phyloP scores from a whole-genome alignment of 1,140 invertebrate genomes.

The Planococcus citri region DNA sequence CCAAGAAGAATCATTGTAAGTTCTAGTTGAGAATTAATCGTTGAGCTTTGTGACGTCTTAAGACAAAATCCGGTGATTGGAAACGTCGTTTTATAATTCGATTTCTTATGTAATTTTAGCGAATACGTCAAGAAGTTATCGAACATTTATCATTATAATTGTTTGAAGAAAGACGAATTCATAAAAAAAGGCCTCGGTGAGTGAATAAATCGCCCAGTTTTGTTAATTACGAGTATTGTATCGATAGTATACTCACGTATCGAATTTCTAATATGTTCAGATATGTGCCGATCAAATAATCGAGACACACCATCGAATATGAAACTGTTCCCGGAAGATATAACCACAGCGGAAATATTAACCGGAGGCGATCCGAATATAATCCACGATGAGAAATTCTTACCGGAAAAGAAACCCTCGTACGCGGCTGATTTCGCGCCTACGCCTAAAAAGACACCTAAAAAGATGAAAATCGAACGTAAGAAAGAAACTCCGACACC shows the following conservation, averaged over 20 bases:
- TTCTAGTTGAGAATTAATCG: slow-evolving; percentile 27
- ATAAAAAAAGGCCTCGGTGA: slow-evolving; percentile 65
- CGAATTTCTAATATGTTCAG: slow-evolving; percentile 30
- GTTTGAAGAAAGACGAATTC: slow-evolving; percentile 59
- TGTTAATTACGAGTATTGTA: background rate
- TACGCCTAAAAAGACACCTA: slow-evolving; percentile 29
- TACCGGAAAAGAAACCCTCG: slow-evolving; percentile 43
- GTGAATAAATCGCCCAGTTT: slow-evolving; percentile 31
- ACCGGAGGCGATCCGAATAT: slow-evolving; percentile 51
- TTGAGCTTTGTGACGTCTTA: slow-evolving; percentile 21
- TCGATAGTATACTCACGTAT: background rate
- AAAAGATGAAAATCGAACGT: slow-evolving; percentile 27
- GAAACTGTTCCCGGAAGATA: slow-evolving; percentile 60
- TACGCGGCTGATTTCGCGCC: slow-evolving; percentile 43
- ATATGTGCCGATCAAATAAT: slow-evolving; percentile 42
- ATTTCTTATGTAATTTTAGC: slow-evolving; percentile 39
- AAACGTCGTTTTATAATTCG: too few species aligned
- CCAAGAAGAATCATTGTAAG: slow-evolving; percentile 66
- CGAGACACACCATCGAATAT: slow-evolving; percentile 42
- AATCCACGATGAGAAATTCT: slow-evolving; percentile 40
- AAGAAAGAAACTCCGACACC: slow-evolving; percentile 24
- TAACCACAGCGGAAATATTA: slow-evolving; percentile 50
- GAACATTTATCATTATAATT: slow-evolving; percentile 61
- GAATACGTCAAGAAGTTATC: slow-evolving; percentile 60
- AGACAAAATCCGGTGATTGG: background rate